A percentile compares a stretch with the other conserved stretches of the same genome.
Conservation (phyloP, 2,113 vertebrate genomes). For the Cochlearius cochlearius region DNA sequence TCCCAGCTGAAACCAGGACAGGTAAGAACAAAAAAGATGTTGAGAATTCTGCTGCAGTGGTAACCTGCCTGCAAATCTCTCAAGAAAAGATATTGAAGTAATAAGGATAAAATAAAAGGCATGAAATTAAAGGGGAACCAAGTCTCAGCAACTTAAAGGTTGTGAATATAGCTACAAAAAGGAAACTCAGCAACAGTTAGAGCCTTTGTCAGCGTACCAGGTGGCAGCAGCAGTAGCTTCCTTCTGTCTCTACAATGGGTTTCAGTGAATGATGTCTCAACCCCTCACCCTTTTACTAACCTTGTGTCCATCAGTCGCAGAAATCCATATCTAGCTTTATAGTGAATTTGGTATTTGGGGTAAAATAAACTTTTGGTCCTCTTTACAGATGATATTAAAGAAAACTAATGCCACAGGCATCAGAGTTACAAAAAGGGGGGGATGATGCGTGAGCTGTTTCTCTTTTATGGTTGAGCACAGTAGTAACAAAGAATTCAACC, state of each 20-base stretch:
- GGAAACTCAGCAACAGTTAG: neutral
- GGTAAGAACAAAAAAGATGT: neutral
- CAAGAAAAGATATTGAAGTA: neutral
- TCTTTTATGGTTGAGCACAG: neutral
- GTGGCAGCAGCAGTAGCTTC: neutral
- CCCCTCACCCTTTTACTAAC: neutral
- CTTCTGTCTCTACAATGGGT: neutral
- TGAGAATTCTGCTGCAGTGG: neutral
- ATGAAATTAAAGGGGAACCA: neutral
- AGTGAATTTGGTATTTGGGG: neutral
- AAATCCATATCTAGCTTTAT: neutral
- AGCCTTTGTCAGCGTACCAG: neutral
- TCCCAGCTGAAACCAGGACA: no score
- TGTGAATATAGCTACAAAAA: neutral
- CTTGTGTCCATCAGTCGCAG: neutral
- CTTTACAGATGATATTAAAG: neutral
- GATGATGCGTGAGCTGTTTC: neutral
- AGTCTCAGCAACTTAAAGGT: neutral
- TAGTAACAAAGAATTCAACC: neutral
- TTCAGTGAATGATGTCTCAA: neutral
- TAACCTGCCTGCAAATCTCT: neutral
- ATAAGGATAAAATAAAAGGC: neutral
- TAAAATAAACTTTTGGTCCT: neutral
- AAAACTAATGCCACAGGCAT: neutral
- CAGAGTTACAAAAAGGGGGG: neutral